Percentiles rank a stretch among this genome's conserved stretches.
phyloP scores from a whole-genome alignment of 1,140 invertebrate genomes.

The Gryllus bimaculatus region DNA sequence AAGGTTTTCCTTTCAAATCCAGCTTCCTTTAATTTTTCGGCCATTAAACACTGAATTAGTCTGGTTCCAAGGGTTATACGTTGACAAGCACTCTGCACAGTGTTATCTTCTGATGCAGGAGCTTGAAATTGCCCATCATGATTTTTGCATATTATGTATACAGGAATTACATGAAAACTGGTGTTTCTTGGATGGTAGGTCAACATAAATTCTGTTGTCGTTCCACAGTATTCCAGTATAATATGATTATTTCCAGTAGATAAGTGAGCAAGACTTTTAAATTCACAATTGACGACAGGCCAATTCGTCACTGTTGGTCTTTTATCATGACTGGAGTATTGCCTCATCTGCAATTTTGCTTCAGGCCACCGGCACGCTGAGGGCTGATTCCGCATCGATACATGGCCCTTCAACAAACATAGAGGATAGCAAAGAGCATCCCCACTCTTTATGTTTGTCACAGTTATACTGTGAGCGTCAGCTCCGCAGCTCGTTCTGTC shows the following conservation, averaged over 20 bases:
- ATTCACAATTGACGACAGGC: conserved; percentile 17
- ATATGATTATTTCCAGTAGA: conserved; percentile 11
- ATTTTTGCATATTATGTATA: conserved; percentile 64
- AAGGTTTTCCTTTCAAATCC: conserved; percentile 74
- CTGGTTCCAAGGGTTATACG: conserved; percentile 68
- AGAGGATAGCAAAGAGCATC: conserved; percentile 19
- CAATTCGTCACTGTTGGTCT: conserved; percentile 10
- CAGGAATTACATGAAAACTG: conserved; percentile 44
- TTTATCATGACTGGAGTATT: neutral
- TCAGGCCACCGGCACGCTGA: neutral
- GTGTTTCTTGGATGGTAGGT: conserved; percentile 11
- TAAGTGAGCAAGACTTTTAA: conserved; percentile 18
- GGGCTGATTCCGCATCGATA: neutral
- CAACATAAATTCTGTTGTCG: neutral
- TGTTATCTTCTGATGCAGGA: conserved; percentile 54
- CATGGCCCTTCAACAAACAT: conserved; percentile 16
- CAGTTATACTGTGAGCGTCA: conserved; percentile 12
- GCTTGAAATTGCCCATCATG: conserved; percentile 75
- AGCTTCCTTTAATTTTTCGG: conserved; percentile 77
- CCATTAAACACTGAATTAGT: conserved; percentile 75
- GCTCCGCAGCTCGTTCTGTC: neutral
- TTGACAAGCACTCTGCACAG: conserved; percentile 60
- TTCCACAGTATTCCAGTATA: conserved; percentile 16
- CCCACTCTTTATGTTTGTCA: conserved; percentile 20
- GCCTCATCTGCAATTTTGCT: neutral